These are phyloP conservation scores for Todus mexicanus DNA, from an alignment of 2,797 vertebrate species.

Conservation along the genomic window DNA sequence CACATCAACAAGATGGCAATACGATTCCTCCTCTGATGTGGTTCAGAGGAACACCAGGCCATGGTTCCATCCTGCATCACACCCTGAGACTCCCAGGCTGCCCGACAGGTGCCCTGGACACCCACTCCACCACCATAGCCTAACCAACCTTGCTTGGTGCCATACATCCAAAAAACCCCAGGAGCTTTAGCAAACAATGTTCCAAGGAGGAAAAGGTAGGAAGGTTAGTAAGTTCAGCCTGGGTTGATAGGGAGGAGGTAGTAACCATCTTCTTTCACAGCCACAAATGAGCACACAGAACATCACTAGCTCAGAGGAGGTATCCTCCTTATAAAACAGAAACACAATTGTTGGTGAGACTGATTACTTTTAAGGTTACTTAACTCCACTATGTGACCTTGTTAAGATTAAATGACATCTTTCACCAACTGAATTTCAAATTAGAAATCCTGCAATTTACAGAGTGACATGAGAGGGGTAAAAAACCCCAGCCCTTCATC, in stretches of 20 bases:
- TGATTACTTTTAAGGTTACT: background rate
- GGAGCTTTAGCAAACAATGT: background rate
- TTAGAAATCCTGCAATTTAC: background rate
- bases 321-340: background rate
- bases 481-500: background rate
- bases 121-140: background rate
- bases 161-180: background rate
- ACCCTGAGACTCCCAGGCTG: background rate
- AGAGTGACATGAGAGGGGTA: background rate
- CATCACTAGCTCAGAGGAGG: background rate
- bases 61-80: background rate
- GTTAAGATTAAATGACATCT: background rate
- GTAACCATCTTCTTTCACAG: background rate
- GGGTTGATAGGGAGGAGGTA: background rate
- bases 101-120: background rate
- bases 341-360: background rate
- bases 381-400: background rate
- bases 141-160: background rate
- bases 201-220: background rate
- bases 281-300: fast-evolving
- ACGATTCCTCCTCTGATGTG: background rate
- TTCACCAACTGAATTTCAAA: background rate
- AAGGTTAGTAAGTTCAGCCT: background rate
- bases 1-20: background rate
- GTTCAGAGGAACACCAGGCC: background rate